Base-by-base conservation (phyloP, 2,888 invertebrate genomes). In the Octodonta nipae region DNA sequence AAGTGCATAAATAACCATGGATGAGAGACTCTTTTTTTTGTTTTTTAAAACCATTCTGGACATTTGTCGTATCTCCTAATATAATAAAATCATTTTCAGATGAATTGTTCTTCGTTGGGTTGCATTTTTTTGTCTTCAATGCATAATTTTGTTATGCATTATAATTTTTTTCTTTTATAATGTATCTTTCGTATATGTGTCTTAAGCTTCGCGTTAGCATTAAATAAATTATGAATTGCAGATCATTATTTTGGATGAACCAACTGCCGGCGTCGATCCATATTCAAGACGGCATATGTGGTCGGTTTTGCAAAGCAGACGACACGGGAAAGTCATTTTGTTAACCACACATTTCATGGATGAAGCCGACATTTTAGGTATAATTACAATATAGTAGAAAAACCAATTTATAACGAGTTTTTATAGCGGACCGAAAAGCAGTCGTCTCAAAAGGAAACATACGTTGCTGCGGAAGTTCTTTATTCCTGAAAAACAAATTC, bases 311-410 rank as follows among this genome's bases (percentile, higher is more conserved):
- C 84, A 86, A 55, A 71, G 78, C 8, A 70, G 75, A 32, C 70
- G 79, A 37, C 73, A 78, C 30, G 83, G 82, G 3, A 75, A 75
- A 53, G 79, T 81, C n/a, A 62, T 87, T 35, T 60, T 88, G 2
- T 63, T 88, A 15, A 85, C 85, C 0, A 87, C 86, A 0, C 87
- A 87, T 61, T 87, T 85, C 58, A 85, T 87, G 85, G 86, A 87
- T 50, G 86, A 87, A 54, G 87, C 87, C 0, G 87, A 88, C 49
- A 82, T 87, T 41, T 62, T 88, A 30, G 58, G 58, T 58, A 44
- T 33, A 28, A 12, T 7, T 7, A 15, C 5, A 16, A 16, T 15
- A 12, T 17, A 17, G 17, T 22, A n/a, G n/a, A 17, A 17, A 17
- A 11, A 22, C n/a, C 24, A 22, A n/a, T 22, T 22, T n/a, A 22